phyloP scores from a whole-genome alignment of 2,113 vertebrate species.

The Cyprinus carpio region DNA sequence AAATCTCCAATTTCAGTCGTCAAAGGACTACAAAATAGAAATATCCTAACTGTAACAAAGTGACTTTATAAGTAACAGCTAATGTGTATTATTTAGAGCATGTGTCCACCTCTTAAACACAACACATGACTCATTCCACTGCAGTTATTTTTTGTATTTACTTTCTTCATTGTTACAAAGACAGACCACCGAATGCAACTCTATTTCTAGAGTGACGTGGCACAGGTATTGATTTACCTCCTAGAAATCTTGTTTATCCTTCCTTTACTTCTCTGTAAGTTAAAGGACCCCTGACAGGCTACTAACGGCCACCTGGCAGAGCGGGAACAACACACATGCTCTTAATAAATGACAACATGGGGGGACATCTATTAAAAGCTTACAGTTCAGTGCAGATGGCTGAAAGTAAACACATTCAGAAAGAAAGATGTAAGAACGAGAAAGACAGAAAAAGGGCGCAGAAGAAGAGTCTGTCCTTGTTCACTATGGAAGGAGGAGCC shows the following conservation, averaged over 20 bases:
- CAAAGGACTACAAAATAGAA: slow-evolving; percentile 19
- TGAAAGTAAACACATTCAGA: slow-evolving; percentile 16
- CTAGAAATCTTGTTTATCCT: slow-evolving; percentile 66
- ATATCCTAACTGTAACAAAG: background rate
- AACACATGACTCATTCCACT: background rate
- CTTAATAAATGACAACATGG: slow-evolving; percentile 60
- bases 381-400: background rate
- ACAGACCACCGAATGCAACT: background rate
- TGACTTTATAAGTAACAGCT: background rate
- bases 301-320: slow-evolving; percentile 68
- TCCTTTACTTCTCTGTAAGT: slow-evolving; percentile 57
- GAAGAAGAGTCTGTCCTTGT: slow-evolving; percentile 5
- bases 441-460: background rate
- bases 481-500: background rate
- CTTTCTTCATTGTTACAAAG: background rate
- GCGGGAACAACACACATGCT: slow-evolving; percentile 34
- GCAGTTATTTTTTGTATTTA: background rate
- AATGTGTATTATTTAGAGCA: background rate
- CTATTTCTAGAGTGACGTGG: slow-evolving; percentile 19
- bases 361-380: slow-evolving; percentile 56
- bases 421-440: background rate
- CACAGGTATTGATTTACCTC: slow-evolving; percentile 60
- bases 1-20: slow-evolving; percentile 18
- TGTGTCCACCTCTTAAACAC: background rate
- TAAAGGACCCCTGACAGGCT: slow-evolving; percentile 64